Evolutionary conservation across 1,140 invertebrate genomes (phyloP), one percentile per base, ranked within the genome.

Genomic region (Drosophila nigrodunni): DNA sequence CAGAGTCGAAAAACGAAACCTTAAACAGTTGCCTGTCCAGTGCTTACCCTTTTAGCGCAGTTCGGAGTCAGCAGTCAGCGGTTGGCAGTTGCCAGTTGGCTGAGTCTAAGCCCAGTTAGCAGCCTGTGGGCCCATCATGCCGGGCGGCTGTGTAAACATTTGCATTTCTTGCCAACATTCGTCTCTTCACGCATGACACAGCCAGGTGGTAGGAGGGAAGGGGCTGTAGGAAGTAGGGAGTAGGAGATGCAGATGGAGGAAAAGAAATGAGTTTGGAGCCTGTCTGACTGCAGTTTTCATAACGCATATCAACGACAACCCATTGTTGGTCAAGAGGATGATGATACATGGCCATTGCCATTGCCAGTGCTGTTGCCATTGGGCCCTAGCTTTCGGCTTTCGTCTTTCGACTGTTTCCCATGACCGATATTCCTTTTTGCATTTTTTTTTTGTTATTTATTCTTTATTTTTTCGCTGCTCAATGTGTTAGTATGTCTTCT

Each of bases 321-420:
- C 82, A 81, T 89, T 88, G 83, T 88, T 81, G 65, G 72, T 71
- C 78, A 68, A 76, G 72, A 71, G 69, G 41, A 86, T 86, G 79
- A 82, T 88, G 83, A 86, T 88, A 77, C 79, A 82, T 86, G 66
- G 77, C 80, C 60, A 46, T 21, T 61, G 52, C 25, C 25, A 25
- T 25, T 25, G 25, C 25, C 25, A 25, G 1, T 25, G 25, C 25
- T 4, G 4, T 25, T 25, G 25, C 25, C 25, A 30, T 30, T 30
- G 25, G 25, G 76, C 79, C 71, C 54, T 80, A 70, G 65, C 57
- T 55, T 54, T 52, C n/a, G 13, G 41, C 9, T 41, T 41, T 58
- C 25, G 25, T 30, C 18, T 58, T 58, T 43, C 66, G 77, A 74
- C 71, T 85, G 89, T 76, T 89, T 89, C 85, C 81, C 85, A 89